phyloP scores from a whole-genome alignment of 1,140 invertebrate species.

The Tetramorium simillimum region DNA sequence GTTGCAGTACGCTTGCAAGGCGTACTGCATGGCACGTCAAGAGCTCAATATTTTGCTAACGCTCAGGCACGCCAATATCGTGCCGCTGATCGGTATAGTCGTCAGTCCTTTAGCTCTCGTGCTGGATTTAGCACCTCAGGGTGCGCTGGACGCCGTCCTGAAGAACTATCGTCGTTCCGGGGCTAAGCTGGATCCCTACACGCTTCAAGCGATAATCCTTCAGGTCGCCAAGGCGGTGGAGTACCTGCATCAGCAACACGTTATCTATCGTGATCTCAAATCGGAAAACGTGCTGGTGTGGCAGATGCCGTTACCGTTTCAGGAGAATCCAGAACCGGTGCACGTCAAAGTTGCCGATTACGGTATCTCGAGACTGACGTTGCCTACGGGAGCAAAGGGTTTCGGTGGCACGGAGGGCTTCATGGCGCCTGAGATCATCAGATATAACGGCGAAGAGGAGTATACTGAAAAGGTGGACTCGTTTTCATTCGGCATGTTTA shows the following conservation, averaged over 20 bases:
- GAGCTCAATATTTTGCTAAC: constrained; percentile 96
- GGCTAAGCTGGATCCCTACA: constrained; percentile 91
- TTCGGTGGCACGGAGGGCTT: constrained; percentile 99
- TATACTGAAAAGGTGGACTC: constrained; percentile 99
- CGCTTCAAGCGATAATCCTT: constrained; percentile 93
- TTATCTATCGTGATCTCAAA: constrained; percentile 99
- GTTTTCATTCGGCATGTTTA: constrained; percentile 99
- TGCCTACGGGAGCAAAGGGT: constrained; percentile 97
- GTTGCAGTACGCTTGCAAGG: constrained; percentile 95
- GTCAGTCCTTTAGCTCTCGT: constrained; percentile 96
- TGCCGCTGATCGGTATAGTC: constrained; percentile 95
- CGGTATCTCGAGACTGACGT: constrained; percentile 95
- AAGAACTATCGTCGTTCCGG: constrained; percentile 94
- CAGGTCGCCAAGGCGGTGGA: constrained; percentile 98
- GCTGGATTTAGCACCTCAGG: constrained; percentile 95
- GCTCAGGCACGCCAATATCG: constrained; percentile 95
- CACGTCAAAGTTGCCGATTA: constrained; percentile 98
- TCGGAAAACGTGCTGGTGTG: constrained; percentile 99
- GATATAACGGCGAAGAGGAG: constrained; percentile 99
- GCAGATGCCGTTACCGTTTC: constrained; percentile 93
- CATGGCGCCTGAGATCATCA: constrained; percentile 99
- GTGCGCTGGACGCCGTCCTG: constrained; percentile 94
- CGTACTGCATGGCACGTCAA: constrained; percentile 97
- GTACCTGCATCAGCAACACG: constrained; percentile 97
- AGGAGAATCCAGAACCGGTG: constrained; percentile 88